These are phyloP conservation scores for Laticauda colubrina DNA, from an alignment of 2,113 vertebrate genomes.

Conservation along the genomic window DNA sequence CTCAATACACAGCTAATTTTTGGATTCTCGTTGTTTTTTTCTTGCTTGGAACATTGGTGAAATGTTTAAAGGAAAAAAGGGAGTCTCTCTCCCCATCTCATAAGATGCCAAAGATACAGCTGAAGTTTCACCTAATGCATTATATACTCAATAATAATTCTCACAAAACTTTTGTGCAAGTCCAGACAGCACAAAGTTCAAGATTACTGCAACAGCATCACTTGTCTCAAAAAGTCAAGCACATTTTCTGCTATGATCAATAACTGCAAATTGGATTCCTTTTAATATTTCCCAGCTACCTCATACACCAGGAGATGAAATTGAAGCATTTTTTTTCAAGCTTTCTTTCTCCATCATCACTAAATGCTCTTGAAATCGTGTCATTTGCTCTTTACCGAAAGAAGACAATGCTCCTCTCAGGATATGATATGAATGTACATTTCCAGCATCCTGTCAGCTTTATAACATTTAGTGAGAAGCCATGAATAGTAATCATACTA, in stretches of 20 bases:
- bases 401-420: neutral
- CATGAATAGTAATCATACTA: neutral
- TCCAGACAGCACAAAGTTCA: constrained; percentile 2
- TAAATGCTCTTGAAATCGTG: neutral
- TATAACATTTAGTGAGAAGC: neutral
- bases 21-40: neutral
- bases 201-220: constrained; percentile 14
- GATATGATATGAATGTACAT: neutral
- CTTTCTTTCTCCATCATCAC: neutral
- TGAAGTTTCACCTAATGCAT: neutral
- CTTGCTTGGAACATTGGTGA: neutral
- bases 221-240: constrained; percentile 19
- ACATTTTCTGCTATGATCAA: constrained; percentile 27
- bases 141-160: constrained; percentile 11
- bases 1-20: neutral
- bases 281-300: constrained; percentile 25
- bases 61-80: neutral
- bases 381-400: neutral
- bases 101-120: neutral
- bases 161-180: neutral
- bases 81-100: neutral
- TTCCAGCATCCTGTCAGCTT: neutral
- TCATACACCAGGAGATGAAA: constrained; percentile 3
- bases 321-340: constrained; percentile 11
- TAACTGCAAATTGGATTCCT: constrained; percentile 29